Base-by-base conservation (phyloP, 2,113 vertebrate species). In the Dinomys branickii region DNA sequence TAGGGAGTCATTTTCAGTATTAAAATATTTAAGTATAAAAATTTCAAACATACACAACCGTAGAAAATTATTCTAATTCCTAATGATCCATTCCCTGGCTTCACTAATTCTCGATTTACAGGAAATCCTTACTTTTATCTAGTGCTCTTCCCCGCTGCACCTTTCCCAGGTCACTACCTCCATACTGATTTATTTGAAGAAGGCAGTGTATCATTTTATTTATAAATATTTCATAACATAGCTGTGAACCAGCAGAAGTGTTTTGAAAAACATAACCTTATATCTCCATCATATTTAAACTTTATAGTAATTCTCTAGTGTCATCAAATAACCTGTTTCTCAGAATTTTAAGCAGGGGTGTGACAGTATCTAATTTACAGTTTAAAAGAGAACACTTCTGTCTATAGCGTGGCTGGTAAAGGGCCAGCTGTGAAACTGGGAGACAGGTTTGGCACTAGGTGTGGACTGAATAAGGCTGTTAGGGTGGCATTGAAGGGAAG, bases 11-110 rank as follows among this genome's bases (percentile, higher is more conserved):
- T 0, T 78, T 35, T n/a, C 6, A 35, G 50, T 63, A 93, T 88
- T 14, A 33, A n/a, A 93, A 35, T 13, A 5, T 94, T 93, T 78
- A 59, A 77, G 82, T 82, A 92, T 30, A 61, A 86, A 95, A 91
- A 63, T 77, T 78, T 63, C 11, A 81, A 81, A 77, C n/a, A 56
- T 44, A 26, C 4, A 41, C n/a, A 85, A 56, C 84, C 89, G 50
- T 41, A 54, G 93, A 89, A 85, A 94, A 69, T 5, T 78, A 9
- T 41, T 83, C 38, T 19, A 47, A 67, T 44, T 94, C 50, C n/a
- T 1, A 0, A 24, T 33, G 44, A 86, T 4, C 44, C 5, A 5
- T 84, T 65, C 50, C 33, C 47, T 9, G n/a, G 9, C 30, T 88
- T 91, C 20, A 44, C 4, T 88, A 88, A 63, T 75, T 75, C n/a